phyloP scores from a whole-genome alignment of 2,113 vertebrate genomes.

The Propithecus coquereli region DNA sequence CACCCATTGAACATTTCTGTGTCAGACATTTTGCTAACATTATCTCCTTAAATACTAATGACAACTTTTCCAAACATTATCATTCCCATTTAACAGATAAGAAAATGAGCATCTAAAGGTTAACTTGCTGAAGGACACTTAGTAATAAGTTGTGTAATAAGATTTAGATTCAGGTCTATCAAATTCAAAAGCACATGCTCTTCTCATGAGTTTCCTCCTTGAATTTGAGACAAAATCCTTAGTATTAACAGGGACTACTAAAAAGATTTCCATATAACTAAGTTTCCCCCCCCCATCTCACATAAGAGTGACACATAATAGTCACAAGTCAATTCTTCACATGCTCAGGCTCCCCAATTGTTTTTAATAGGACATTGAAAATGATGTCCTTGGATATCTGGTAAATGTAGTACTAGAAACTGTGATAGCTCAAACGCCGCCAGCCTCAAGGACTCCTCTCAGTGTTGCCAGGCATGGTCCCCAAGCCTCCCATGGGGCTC shows the following conservation, averaged over 20 bases:
- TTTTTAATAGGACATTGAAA: neutral
- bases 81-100: neutral
- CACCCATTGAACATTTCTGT: neutral
- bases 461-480: neutral
- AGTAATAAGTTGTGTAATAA: neutral
- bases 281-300: neutral
- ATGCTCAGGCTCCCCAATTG: neutral
- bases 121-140: neutral
- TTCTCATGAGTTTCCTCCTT: neutral
- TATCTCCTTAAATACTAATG: neutral
- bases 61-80: neutral
- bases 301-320: rapidly evolving
- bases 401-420: neutral
- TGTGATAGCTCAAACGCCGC: neutral
- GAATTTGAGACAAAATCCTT: neutral
- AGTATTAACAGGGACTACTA: neutral
- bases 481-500: neutral
- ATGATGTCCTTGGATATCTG: neutral
- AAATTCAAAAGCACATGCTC: neutral
- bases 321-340: neutral
- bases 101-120: neutral
- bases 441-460: neutral
- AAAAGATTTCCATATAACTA: neutral
- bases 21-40: neutral
- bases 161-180: neutral